These are phyloP conservation scores for Caenorhabditis remanei DNA, from an alignment of 1,140 invertebrate genomes.

Conservation along the genomic window DNA sequence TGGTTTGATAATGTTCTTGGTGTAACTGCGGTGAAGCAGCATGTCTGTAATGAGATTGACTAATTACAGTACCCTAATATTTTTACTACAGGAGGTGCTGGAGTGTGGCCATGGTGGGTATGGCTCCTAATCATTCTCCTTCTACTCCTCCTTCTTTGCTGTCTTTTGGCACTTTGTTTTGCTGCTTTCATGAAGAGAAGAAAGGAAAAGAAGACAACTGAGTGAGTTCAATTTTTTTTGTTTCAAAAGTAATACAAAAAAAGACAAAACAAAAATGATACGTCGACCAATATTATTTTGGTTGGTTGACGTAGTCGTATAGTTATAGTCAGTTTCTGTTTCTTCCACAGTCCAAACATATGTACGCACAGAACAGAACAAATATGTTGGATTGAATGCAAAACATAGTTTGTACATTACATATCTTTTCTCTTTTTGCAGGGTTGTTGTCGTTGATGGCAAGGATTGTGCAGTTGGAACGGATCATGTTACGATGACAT, in stretches of 20 bases:
- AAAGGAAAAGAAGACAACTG: constrained; percentile 45
- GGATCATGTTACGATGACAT: neutral
- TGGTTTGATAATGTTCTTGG: no score
- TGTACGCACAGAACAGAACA: constrained; percentile 41
- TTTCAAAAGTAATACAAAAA: neutral
- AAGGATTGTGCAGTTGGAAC: constrained; percentile 49
- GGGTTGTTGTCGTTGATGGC: constrained; percentile 39
- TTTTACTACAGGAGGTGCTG: neutral
- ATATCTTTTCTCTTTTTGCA: constrained; percentile 4
- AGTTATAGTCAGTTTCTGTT: constrained; percentile 46
- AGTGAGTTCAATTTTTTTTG: neutral
- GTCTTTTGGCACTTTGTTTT: constrained; percentile 50
- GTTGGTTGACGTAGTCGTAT: constrained; percentile 4
- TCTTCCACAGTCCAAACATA: constrained; percentile 27
- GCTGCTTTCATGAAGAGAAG: constrained; percentile 21
- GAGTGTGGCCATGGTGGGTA: constrained; percentile 54
- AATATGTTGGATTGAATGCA: constrained; percentile 38
- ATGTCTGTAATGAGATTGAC: neutral
- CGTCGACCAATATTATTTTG: neutral
- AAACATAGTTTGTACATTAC: constrained; percentile 47
- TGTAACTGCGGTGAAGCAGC: no score
- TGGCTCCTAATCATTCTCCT: constrained; percentile 58
- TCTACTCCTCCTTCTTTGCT: constrained; percentile 58
- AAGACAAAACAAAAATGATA: constrained; percentile 22
- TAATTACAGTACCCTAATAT: neutral